A percentile compares a stretch with the other conserved stretches of the same genome.
Conservation (phyloP, 1,140 invertebrate species). For the Drosophila pectinifera region DNA sequence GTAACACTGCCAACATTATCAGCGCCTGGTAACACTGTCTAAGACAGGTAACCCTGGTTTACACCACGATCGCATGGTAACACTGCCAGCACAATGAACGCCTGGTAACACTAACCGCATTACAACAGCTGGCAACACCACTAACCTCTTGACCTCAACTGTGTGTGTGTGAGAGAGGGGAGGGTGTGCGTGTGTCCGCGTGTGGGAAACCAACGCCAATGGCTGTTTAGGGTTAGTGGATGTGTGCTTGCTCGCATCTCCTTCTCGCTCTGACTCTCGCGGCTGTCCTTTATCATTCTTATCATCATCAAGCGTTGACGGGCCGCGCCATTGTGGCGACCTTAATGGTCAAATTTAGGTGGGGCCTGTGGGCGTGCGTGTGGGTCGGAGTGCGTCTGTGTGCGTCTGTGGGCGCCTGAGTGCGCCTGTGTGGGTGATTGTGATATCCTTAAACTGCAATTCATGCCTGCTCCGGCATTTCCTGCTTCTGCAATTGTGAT, state of each 20-base stretch:
- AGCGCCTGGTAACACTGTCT: too few relatives aligned
- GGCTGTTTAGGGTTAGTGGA: slow-evolving; percentile 51
- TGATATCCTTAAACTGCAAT: slow-evolving; percentile 79
- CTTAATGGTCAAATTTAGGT: slow-evolving; percentile 76
- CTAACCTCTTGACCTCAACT: not conserved
- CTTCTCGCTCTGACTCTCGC: slow-evolving; percentile 7
- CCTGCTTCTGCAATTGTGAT: slow-evolving; percentile 64
- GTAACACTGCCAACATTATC: too few relatives aligned
- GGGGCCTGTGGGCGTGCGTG: slow-evolving; percentile 22
- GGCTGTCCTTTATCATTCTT: slow-evolving; percentile 31
- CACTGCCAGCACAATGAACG: too few relatives aligned
- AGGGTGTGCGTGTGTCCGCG: not conserved
- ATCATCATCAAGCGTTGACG: slow-evolving; percentile 77
- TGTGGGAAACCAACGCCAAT: slow-evolving; percentile 21
- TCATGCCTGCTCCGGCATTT: slow-evolving; percentile 57
- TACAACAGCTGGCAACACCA: too few relatives aligned
- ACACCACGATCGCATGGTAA: too few relatives aligned
- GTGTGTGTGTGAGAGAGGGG: not conserved
- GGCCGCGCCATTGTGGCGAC: slow-evolving; percentile 71
- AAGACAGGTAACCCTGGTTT: too few relatives aligned
- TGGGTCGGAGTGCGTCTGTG: too few relatives aligned
- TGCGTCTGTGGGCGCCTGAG: slow-evolving; percentile 1
- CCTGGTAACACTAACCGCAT: too few relatives aligned
- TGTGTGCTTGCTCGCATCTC: slow-evolving; percentile 1
- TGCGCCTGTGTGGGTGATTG: slow-evolving; percentile 17